Evolutionary conservation across 2,113 vertebrate genomes (phyloP).

Genomic region (Sula dactylatra): DNA sequence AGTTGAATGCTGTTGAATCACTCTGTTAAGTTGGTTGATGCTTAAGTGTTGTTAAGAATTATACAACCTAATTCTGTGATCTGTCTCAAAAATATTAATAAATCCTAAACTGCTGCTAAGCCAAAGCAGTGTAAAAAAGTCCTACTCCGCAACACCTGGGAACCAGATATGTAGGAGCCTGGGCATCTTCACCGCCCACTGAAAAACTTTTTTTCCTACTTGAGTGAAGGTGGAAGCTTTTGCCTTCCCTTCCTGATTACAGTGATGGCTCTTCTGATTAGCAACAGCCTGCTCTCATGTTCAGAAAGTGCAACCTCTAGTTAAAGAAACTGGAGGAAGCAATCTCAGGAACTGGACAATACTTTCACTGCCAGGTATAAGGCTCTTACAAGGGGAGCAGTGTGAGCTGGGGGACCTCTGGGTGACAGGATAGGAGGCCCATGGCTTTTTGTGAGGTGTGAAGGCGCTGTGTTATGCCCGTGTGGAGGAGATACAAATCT

Average conservation of each 20-base stretch:
- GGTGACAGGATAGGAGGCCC: neutral
- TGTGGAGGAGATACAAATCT: neutral
- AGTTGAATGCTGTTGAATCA: too few species aligned
- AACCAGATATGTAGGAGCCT: neutral
- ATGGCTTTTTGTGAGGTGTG: neutral
- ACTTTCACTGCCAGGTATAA: neutral
- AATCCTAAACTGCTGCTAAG: too few species aligned
- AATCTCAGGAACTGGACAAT: neutral
- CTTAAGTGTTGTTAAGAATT: too few species aligned
- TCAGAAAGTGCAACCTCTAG: neutral
- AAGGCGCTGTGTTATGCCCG: neutral
- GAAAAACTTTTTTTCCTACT: neutral
- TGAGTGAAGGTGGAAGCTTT: neutral
- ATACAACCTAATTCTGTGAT: too few species aligned
- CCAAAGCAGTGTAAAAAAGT: too few species aligned
- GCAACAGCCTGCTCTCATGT: neutral
- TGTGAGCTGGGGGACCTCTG: neutral
- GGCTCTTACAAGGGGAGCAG: rapidly evolving
- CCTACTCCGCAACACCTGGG: too few species aligned
- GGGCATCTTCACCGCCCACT: neutral
- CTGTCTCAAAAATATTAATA: too few species aligned
- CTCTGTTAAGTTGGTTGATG: too few species aligned
- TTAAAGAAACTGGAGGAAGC: neutral
- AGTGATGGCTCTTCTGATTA: neutral
- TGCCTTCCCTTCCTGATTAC: neutral